Evolutionary conservation across 2,797 vertebrate species (phyloP).

Genomic region (Mormyrus proboscirostris): DNA sequence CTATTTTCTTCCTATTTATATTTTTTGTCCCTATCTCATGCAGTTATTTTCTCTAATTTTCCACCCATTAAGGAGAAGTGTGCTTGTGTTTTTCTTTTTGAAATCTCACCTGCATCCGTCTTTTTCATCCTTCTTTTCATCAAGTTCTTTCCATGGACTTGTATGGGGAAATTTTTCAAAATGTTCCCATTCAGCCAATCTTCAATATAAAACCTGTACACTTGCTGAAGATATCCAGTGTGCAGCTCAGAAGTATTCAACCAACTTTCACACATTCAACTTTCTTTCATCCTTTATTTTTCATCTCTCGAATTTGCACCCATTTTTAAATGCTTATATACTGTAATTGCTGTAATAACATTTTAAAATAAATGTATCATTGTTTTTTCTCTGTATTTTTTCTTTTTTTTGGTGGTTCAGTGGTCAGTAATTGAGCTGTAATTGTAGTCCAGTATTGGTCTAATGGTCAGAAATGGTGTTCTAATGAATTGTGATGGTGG

Average conservation of each 20-base stretch:
- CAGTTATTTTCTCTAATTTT: no score
- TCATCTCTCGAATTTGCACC: not conserved
- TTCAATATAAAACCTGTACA: not conserved
- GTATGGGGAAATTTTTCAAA: not conserved
- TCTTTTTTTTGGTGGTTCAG: not conserved
- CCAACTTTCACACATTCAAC: not conserved
- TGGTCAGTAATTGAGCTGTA: not conserved
- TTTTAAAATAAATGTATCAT: not conserved
- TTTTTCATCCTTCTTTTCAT: not conserved
- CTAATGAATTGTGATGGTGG: not conserved
- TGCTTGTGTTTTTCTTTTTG: not conserved
- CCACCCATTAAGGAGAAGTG: not conserved
- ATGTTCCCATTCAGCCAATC: not conserved
- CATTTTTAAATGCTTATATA: not conserved
- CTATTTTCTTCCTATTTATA: no score
- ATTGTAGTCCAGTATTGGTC: not conserved
- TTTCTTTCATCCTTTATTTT: not conserved
- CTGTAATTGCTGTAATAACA: not conserved
- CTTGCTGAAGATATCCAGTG: not conserved
- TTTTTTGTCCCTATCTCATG: no score
- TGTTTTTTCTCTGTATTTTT: not conserved
- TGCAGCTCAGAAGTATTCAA: not conserved
- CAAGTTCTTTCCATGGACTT: not conserved
- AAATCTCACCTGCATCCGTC: not conserved
- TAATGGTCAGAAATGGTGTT: not conserved